These are phyloP conservation scores for Pygoscelis adeliae DNA, from an alignment of 2,113 vertebrate species.

Conservation along the genomic window DNA sequence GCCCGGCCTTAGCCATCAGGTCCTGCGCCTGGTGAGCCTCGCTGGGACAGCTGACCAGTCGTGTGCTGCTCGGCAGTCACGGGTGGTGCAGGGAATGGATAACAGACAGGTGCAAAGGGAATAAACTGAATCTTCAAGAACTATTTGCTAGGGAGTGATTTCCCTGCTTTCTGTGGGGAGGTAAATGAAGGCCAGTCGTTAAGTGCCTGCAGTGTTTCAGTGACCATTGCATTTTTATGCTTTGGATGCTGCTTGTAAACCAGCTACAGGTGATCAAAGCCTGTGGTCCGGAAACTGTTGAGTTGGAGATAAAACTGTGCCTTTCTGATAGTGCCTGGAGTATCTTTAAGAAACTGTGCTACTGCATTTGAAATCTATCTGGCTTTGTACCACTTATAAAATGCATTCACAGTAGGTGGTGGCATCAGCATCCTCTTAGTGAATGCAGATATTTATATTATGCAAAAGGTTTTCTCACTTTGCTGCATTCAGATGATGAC, in stretches of 20 bases:
- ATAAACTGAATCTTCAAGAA: neutral
- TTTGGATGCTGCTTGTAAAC: neutral
- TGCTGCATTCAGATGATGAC: conserved; percentile 18
- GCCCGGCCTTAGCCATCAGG: neutral
- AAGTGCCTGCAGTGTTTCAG: neutral
- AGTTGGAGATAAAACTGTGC: neutral
- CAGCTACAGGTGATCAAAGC: neutral
- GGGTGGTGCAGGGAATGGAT: neutral
- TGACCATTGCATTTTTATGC: neutral
- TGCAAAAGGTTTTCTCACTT: conserved; percentile 31
- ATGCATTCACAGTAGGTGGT: conserved; percentile 31
- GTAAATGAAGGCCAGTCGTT: neutral
- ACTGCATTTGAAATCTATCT: neutral
- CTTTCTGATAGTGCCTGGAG: neutral
- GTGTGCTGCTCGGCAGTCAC: neutral
- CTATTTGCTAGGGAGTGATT: neutral
- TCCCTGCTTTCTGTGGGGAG: neutral
- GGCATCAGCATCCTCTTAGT: conserved; percentile 17
- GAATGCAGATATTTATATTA: conserved; percentile 43
- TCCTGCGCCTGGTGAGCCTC: rapidly evolving
- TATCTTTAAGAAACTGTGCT: neutral
- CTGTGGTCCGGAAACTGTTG: neutral
- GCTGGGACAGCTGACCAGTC: neutral
- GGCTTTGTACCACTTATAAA: conserved; percentile 22
- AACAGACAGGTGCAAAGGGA: neutral